These are phyloP conservation scores for Drosophila obscura DNA, from an alignment of 1,140 invertebrate species.

Conservation along the genomic window DNA sequence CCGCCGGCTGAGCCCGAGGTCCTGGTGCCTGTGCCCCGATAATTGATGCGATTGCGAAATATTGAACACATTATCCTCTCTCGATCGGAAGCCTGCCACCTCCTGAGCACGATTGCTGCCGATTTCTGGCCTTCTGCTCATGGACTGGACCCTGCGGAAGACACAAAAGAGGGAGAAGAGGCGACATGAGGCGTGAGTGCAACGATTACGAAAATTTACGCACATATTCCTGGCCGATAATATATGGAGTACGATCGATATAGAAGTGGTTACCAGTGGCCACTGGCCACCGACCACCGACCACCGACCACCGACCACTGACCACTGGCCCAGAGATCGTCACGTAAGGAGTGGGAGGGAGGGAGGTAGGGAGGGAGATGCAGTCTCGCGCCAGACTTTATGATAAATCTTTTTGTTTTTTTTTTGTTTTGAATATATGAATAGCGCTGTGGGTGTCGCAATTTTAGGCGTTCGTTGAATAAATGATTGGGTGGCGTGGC, in stretches of 20 bases:
- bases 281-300: too few relatives aligned
- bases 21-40: constrained; percentile 70
- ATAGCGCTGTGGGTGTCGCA: constrained; percentile 66
- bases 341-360: not conserved
- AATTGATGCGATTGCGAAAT: constrained; percentile 83
- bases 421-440: constrained; percentile 82
- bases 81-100: constrained; percentile 37
- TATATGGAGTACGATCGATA: not conserved
- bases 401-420: constrained; percentile 55
- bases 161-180: constrained; percentile 14
- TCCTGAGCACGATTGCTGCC: constrained; percentile 41
- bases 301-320: too few relatives aligned
- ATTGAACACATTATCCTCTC: constrained; percentile 80
- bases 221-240: constrained; percentile 40
- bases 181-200: constrained; percentile 2
- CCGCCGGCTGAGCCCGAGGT: constrained; percentile 34
- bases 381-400: constrained; percentile 51
- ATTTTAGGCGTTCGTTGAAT: constrained; percentile 71
- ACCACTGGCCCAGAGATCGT: not conserved
- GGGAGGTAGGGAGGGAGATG: not conserved
- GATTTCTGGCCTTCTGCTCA: constrained; percentile 17
- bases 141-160: constrained; percentile 45
- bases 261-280: not conserved
- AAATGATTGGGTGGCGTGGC: constrained; percentile 41
- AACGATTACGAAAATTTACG: constrained; percentile 31